These are phyloP conservation scores for Mesocentrotus franciscanus DNA, from an alignment of 53 echinoderm and acorn worm species.

Conservation along the genomic window DNA sequence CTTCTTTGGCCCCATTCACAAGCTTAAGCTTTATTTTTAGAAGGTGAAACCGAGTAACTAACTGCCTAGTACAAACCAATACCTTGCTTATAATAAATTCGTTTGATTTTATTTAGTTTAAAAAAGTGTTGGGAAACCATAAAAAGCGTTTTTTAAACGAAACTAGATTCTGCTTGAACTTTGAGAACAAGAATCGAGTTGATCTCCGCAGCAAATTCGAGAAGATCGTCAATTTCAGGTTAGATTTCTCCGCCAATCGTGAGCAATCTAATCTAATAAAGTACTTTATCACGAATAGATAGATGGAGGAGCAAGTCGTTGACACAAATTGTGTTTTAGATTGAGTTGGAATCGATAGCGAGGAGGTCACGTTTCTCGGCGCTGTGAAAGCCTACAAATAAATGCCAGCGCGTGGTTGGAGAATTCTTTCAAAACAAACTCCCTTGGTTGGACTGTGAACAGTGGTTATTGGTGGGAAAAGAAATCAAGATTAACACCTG, in stretches of 20 bases:
- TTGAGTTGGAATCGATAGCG: constrained; percentile 7
- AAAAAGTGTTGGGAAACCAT: neutral
- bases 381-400: neutral
- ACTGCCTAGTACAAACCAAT: neutral
- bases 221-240: neutral
- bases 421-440: neutral
- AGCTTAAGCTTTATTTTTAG: neutral
- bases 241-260: neutral
- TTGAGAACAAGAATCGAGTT: neutral
- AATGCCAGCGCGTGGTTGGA: neutral
- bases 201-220: neutral
- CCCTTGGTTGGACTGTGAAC: neutral
- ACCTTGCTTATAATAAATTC: neutral
- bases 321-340: constrained; percentile 29
- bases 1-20: neutral
- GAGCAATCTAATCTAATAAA: neutral
- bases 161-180: neutral
- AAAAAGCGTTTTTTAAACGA: neutral
- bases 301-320: neutral
- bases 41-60: neutral
- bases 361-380: neutral
- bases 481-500: neutral
- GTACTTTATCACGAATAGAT: neutral
- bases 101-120: neutral
- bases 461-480: neutral